Percentiles rank a stretch among this genome's conserved stretches.
Evolutionary conservation across 2,888 invertebrate species (phyloP).

Genomic region (Trissonchulus sp.): DNA sequence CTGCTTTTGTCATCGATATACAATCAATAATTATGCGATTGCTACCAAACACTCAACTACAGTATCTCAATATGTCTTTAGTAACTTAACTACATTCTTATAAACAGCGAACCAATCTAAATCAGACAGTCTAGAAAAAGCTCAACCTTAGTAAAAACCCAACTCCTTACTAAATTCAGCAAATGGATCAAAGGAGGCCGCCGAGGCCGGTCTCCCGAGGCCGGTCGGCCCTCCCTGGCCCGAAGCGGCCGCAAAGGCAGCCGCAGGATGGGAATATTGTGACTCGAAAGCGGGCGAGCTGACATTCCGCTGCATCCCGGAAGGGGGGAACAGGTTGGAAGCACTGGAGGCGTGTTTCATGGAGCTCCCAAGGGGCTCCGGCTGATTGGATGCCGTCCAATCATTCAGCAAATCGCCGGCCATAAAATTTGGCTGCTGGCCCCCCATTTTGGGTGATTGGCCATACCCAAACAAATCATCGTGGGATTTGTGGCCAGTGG

Average conservation of each 20-base stretch:
- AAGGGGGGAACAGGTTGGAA: conserved; percentile 2
- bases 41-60: too few species aligned
- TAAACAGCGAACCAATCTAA: too few species aligned
- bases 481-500: background rate
- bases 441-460: background rate
- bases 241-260: background rate
- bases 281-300: conserved; percentile 27
- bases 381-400: too few species aligned
- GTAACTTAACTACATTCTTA: too few species aligned
- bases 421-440: background rate
- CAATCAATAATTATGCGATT: too few species aligned
- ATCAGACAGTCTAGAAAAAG: too few species aligned
- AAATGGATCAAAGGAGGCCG: conserved; percentile 23
- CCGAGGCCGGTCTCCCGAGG: background rate
- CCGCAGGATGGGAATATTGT: background rate
- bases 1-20: too few species aligned
- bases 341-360: conserved; percentile 25
- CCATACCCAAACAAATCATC: conserved; percentile 24
- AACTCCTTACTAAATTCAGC: conserved; percentile 26
- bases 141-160: too few species aligned
- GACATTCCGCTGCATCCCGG: conserved; percentile 23
- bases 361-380: too few species aligned
- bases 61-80: too few species aligned
- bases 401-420: conserved; percentile 12
- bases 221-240: background rate